These are phyloP conservation scores for Sipha maydis DNA, from an alignment of 2,888 invertebrate genomes.

Conservation along the genomic window DNA sequence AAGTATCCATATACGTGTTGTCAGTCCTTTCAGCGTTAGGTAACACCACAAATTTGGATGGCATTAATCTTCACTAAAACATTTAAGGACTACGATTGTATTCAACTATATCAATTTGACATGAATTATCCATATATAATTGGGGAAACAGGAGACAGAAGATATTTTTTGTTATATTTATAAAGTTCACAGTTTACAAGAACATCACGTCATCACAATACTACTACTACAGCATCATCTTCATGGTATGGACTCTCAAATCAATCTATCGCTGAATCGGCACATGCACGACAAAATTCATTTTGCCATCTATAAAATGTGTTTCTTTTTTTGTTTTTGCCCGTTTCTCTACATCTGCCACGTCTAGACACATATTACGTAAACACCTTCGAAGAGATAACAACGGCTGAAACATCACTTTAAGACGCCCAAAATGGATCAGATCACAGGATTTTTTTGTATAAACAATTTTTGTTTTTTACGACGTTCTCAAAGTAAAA, in stretches of 20 bases:
- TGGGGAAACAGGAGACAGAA: constrained; percentile 35
- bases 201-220: constrained; percentile 29
- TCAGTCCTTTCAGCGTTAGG: constrained; percentile 60
- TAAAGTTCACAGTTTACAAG: constrained; percentile 46
- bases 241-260: constrained; percentile 61
- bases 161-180: constrained; percentile 47
- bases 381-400: constrained; percentile 51
- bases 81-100: background rate
- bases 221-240: constrained; percentile 38
- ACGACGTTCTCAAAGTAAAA: constrained; percentile 57
- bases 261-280: constrained; percentile 62
- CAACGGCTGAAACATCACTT: constrained; percentile 55
- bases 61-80: constrained; percentile 9
- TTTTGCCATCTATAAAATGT: constrained; percentile 61
- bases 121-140: constrained; percentile 32
- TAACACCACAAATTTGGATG: constrained; percentile 33
- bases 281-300: constrained; percentile 61
- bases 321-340: constrained; percentile 62
- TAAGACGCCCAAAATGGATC: constrained; percentile 45
- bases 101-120: constrained; percentile 25
- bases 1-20: constrained; percentile 60
- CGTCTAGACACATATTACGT: constrained; percentile 51
- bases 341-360: constrained; percentile 58
- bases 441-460: constrained; percentile 53
- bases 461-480: constrained; percentile 62